Base-by-base conservation (phyloP, 2,113 vertebrate genomes). In the Lophochroa leadbeateri region DNA sequence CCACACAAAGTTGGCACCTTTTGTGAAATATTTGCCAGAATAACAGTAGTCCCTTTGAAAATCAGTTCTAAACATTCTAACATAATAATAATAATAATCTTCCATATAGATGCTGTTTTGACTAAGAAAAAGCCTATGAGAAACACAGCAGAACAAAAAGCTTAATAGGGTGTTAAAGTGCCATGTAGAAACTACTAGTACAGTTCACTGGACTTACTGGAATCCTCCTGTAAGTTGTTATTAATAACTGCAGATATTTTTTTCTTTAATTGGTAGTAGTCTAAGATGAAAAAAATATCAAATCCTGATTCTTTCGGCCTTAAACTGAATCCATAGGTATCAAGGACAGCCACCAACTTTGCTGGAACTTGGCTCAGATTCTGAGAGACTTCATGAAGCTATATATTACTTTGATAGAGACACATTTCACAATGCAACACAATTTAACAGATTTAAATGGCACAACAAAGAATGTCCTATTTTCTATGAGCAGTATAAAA, bases 391-490 rank as follows among this genome's bases (percentile, higher is more conserved):
- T 37, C 57, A 39, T 58, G 49, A 43, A 76, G 55, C 74, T 67
- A 49, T 94, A 79, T 92, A 88, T 95, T 82, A 92, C 41, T 82
- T 96, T 92, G 94, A 92, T 76, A 76, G 94, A 91, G 72, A 74
- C 82, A 82, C 80, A 84, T 93, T 96, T 96, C 91, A 92, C 61
- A 92, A 10, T 84, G 88, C 82, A 89, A 72, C 4, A 4, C 71
- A 92, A 94, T 94, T 95, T 91, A 96, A 85, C 91, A 91, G 69
- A 95, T 94, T 97, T 89, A 97, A 94, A 95, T 94, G 92, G 92
- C 80, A 91, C 80, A 92, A 95, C 96, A 89, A 96, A 86, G 81
- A 94, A 67, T 41, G 65, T 52, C 44, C 57, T 70, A 20, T 87
- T 94, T 96, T 86, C 81, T 78, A 82, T 67, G 72, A 89, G 83